These are phyloP conservation scores for Mohoua ochrocephala DNA, from an alignment of 2,113 vertebrate genomes.

Conservation along the genomic window DNA sequence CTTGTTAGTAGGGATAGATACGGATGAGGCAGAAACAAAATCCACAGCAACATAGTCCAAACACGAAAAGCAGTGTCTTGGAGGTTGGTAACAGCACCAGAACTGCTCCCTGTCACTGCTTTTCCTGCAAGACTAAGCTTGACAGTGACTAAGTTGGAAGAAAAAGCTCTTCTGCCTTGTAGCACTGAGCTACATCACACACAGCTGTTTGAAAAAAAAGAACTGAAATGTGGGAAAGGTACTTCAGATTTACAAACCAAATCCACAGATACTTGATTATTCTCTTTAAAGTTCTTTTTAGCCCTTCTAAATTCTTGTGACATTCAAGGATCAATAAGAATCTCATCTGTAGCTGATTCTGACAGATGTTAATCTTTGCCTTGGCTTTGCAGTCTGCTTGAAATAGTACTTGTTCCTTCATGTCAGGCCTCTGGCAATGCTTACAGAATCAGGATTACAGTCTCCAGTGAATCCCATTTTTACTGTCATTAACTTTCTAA, in stretches of 20 bases:
- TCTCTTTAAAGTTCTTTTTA: background rate
- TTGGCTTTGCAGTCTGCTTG: conserved; percentile 3
- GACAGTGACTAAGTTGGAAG: background rate
- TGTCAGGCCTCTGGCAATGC: conserved; percentile 25
- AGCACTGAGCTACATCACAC: background rate
- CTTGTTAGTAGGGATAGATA: background rate
- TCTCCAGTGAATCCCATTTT: conserved; percentile 7
- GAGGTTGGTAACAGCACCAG: background rate
- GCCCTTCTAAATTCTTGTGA: background rate
- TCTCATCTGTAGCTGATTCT: background rate
- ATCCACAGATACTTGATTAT: background rate
- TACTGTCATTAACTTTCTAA: conserved; percentile 26
- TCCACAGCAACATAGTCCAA: background rate
- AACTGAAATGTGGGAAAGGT: background rate
- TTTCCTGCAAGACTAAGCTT: background rate
- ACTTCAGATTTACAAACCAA: background rate
- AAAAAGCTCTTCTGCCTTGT: background rate
- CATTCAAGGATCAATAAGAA: background rate
- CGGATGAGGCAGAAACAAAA: background rate
- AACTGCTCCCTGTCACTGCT: background rate
- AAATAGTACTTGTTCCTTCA: conserved; percentile 28
- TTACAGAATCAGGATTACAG: background rate
- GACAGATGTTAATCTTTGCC: conserved; percentile 19
- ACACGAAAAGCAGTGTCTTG: background rate
- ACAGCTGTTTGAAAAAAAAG: background rate